A percentile compares a stretch with the other conserved stretches of the same genome.
Evolutionary conservation across 1,140 invertebrate species (phyloP).

Genomic region (Drosophila pachea): DNA sequence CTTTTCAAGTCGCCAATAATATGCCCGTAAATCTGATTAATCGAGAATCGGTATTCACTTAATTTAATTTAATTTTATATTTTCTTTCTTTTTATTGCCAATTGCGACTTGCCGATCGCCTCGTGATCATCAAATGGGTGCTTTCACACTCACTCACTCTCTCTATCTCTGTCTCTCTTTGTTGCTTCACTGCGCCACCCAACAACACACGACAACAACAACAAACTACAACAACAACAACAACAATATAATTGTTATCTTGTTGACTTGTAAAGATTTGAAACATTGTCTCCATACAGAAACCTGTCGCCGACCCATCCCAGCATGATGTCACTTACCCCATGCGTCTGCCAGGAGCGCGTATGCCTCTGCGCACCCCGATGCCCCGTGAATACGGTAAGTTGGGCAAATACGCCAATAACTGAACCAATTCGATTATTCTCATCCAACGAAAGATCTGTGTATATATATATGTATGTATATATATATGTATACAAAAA

Average conservation of each 20-base stretch:
- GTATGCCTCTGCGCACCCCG: conserved; percentile 85
- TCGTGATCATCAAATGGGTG: conserved; percentile 32
- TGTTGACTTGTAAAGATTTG: conserved; percentile 70
- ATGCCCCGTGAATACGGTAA: conserved; percentile 93
- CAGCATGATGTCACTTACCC: conserved; percentile 78
- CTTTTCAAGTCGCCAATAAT: conserved; percentile 67
- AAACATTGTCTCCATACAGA: conserved; percentile 79
- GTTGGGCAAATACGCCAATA: conserved; percentile 78
- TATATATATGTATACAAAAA: not conserved
- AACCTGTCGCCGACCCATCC: conserved; percentile 79
- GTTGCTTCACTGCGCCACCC: conserved; percentile 11
- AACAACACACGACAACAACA: conserved; percentile 18
- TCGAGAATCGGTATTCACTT: no score
- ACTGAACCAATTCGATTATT: conserved; percentile 41
- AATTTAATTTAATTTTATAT: conserved; percentile 63
- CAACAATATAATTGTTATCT: conserved; percentile 12
- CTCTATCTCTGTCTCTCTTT: conserved; percentile 18
- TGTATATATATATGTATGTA: conserved; percentile 43
- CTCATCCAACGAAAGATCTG: conserved; percentile 29
- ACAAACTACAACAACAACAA: conserved; percentile 19
- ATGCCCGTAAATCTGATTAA: no score
- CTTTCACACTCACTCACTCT: conserved; percentile 13
- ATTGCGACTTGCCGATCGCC: conserved; percentile 41
- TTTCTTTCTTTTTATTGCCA: conserved; percentile 62
- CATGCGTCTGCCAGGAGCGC: conserved; percentile 81